These are phyloP conservation scores for Actenoides hombroni DNA, from an alignment of 2,113 vertebrate species.

Conservation along the genomic window DNA sequence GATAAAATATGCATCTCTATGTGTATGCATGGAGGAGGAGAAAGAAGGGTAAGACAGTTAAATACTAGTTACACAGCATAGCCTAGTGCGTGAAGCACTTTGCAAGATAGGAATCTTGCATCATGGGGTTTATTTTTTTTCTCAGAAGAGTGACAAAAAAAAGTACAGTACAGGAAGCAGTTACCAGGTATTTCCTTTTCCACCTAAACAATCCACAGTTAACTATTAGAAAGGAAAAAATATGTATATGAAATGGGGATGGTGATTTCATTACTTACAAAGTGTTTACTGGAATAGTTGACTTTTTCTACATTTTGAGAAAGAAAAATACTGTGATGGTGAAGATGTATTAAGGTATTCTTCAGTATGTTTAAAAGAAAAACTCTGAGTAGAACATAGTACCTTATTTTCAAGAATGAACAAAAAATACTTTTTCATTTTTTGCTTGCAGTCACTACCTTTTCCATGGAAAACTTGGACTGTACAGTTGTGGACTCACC, in stretches of 20 bases:
- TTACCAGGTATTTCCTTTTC: neutral
- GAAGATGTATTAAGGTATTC: neutral
- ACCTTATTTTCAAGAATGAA: neutral
- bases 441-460: neutral
- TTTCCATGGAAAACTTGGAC: neutral
- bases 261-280: neutral
- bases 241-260: neutral
- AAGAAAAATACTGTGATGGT: neutral
- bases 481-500: neutral
- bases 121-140: neutral
- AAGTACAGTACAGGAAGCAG: neutral
- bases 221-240: neutral
- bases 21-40: neutral
- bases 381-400: neutral
- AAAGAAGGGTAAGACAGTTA: neutral
- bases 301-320: neutral
- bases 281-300: neutral
- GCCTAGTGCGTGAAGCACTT: neutral
- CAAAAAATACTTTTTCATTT: neutral
- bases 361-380: neutral
- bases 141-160: neutral
- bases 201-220: neutral
- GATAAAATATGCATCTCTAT: neutral
- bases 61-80: neutral
- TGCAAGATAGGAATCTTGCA: neutral